Evolutionary conservation across 2,888 invertebrate genomes (phyloP), one percentile per base, ranked within the genome.

Genomic region (Cyaniris semiargus): DNA sequence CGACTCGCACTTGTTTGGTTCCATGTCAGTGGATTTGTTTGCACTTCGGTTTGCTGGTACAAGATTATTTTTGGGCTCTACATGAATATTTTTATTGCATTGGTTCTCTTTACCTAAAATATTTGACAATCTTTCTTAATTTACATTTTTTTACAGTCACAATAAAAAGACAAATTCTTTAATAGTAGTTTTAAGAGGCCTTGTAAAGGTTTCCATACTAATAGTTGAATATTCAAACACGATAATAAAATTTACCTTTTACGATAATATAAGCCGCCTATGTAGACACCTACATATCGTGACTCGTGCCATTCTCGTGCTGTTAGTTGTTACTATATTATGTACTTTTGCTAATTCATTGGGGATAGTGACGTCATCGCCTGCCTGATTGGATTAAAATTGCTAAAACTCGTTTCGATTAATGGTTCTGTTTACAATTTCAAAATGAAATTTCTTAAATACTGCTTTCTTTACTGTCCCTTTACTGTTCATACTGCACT

Each of bases 221-320:
- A 53, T 74, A 74, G 72, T 21, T 72, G 44, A 72, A 72, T 72
- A 72, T 38, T n/a, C 44, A 72, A 72, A 72, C 44, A n/a, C 44
- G 44, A 44, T 72, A 72, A 72, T 72, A 72, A 72, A 72, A 72
- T 44, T 72, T 72, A 72, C 72, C 72, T 72, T 72, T 38, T 72
- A 44, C 72, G 72, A 44, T 10, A 13, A 44, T 10, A 13, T 10
- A 21, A 21, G 44, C 27, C 72, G 72, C 72, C 72, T 72, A 13
- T 38, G 72, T 13, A 15, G 27, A 72, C 72, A 72, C 72, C 72
- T 44, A 72, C 72, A n/a, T 21, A 5, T 10, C 72, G 13, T 44
- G 38, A 38, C 21, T 44, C 18, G 66, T 27, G 27, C 66, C n/a
- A n/a, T n/a, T n/a, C n/a, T n/a, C n/a, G n/a, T n/a, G n/a, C n/a